phyloP scores from a whole-genome alignment of 2,888 invertebrate genomes.

The Phragmatobia fuliginosa region DNA sequence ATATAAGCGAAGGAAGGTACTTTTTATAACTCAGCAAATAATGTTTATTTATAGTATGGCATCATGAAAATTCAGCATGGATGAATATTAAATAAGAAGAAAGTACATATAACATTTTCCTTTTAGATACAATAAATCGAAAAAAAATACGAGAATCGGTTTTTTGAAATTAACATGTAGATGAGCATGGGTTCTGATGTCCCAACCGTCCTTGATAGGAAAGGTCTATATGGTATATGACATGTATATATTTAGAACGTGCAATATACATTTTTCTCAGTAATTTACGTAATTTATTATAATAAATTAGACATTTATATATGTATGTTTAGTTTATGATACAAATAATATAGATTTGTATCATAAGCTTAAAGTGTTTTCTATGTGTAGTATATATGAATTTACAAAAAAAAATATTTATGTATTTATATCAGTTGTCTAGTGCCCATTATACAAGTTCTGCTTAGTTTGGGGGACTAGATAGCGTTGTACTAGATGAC shows the following conservation, averaged over 20 bases:
- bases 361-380: too few species aligned
- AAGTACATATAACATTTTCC: conserved; percentile 26
- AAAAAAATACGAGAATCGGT: conserved; percentile 40
- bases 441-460: too few species aligned
- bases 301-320: too few species aligned
- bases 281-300: too few species aligned
- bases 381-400: too few species aligned
- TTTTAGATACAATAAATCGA: conserved; percentile 29
- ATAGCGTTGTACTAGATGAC: too few species aligned
- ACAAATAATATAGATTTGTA: too few species aligned
- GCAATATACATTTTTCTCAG: too few species aligned
- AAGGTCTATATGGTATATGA: not conserved
- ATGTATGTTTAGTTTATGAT: too few species aligned
- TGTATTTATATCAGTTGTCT: too few species aligned
- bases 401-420: too few species aligned
- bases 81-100: conserved; percentile 30
- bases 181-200: conserved; percentile 33
- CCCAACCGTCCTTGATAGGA: not conserved
- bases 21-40: conserved; percentile 16
- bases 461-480: too few species aligned
- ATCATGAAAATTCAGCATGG: conserved; percentile 38
- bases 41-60: conserved; percentile 14
- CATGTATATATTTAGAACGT: not conserved
- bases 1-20: not conserved
- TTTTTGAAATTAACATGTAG: conserved; percentile 36